A percentile compares a stretch with the other conserved stretches of the same genome.
phyloP scores from a whole-genome alignment of 2,888 invertebrate species.

The Noctua pronuba region DNA sequence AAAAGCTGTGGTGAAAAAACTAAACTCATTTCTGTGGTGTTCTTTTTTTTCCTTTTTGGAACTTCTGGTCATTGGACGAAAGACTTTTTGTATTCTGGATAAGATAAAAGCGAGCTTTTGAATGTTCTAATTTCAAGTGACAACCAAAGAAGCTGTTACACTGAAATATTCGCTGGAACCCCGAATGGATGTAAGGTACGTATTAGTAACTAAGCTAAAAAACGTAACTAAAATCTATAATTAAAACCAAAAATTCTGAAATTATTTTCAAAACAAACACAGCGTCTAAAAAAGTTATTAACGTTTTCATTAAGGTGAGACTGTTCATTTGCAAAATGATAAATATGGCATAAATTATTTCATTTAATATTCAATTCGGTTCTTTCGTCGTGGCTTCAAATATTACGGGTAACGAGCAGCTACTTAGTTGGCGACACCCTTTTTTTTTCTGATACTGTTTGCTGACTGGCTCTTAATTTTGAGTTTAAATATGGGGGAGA shows the following conservation, averaged over 20 bases:
- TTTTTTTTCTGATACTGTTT: constrained; percentile 88
- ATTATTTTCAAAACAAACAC: constrained; percentile 62
- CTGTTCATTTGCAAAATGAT: constrained; percentile 90
- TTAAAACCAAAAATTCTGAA: neutral
- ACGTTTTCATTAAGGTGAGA: constrained; percentile 89
- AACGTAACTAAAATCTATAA: neutral
- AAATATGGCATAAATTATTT: constrained; percentile 91
- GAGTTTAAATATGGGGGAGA: constrained; percentile 87
- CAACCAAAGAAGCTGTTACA: neutral
- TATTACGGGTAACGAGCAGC: constrained; percentile 84
- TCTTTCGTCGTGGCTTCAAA: constrained; percentile 84
- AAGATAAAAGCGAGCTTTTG: neutral
- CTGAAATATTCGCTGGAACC: no score
- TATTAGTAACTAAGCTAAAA: neutral
- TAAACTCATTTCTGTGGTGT: neutral
- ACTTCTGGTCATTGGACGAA: neutral
- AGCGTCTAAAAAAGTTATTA: constrained; percentile 76
- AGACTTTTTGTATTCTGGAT: neutral
- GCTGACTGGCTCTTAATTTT: constrained; percentile 87
- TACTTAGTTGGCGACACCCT: constrained; percentile 87
- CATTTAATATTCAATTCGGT: constrained; percentile 91
- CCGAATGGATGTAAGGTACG: no score
- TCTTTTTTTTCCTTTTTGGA: neutral
- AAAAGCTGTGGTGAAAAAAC: no score
- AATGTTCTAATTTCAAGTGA: neutral